phyloP scores from a whole-genome alignment of 2,888 invertebrate species.

The Drosophila birchii region DNA sequence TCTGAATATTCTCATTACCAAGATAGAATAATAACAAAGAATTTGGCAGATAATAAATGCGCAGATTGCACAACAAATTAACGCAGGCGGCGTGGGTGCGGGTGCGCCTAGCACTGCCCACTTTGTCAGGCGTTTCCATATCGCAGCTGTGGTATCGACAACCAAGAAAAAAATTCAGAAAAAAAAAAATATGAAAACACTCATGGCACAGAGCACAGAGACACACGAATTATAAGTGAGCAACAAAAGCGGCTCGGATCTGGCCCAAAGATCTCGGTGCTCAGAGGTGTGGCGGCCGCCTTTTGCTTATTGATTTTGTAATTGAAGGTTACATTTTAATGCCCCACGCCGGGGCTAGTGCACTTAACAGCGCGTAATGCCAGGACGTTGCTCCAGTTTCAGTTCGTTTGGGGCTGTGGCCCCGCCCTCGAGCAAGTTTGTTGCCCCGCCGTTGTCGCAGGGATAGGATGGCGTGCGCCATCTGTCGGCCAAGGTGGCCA shows the following conservation, averaged over 20 bases:
- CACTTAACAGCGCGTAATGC: slow-evolving; percentile 35
- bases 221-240: slow-evolving; percentile 17
- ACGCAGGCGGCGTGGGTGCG: slow-evolving; percentile 50
- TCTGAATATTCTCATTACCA: slow-evolving; percentile 25
- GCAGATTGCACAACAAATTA: slow-evolving; percentile 68
- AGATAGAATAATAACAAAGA: slow-evolving; percentile 16
- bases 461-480: slow-evolving; percentile 24
- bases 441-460: slow-evolving; percentile 8
- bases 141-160: slow-evolving; percentile 46
- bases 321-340: slow-evolving; percentile 66
- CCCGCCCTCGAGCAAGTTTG: slow-evolving; percentile 33
- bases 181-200: slow-evolving; percentile 38
- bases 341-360: slow-evolving; percentile 32
- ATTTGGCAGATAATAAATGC: slow-evolving; percentile 51
- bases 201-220: slow-evolving; percentile 3
- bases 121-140: slow-evolving; percentile 35
- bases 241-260: slow-evolving; percentile 41
- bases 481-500: slow-evolving; percentile 17
- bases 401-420: slow-evolving; percentile 2
- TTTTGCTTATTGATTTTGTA: slow-evolving; percentile 66
- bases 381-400: slow-evolving; percentile 44
- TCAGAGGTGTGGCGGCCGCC: slow-evolving; percentile 47
- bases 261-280: slow-evolving; percentile 39
- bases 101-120: slow-evolving; percentile 43
- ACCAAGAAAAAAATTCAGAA: not conserved